phyloP scores from a whole-genome alignment of 2,797 vertebrate genomes.

The Pseudopleuronectes americanus region DNA sequence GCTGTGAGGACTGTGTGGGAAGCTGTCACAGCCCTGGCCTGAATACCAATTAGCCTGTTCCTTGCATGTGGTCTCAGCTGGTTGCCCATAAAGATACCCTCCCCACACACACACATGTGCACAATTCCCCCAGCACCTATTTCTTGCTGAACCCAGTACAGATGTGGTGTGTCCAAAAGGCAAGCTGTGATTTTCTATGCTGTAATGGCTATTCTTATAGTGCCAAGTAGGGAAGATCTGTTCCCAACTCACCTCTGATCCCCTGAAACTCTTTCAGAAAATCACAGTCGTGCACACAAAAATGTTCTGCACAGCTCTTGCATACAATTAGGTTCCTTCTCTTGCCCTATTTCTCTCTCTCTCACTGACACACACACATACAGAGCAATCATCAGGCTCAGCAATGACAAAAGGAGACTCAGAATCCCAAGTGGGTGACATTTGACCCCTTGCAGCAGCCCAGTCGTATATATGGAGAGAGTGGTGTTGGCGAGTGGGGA shows the following conservation, averaged over 20 bases:
- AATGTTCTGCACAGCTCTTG: slow-evolving; percentile 33
- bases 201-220: slow-evolving; percentile 63
- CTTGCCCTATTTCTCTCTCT: slow-evolving; percentile 33
- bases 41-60: slow-evolving; percentile 80
- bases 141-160: slow-evolving; percentile 50
- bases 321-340: slow-evolving; percentile 35
- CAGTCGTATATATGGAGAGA: slow-evolving; percentile 46
- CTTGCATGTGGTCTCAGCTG: slow-evolving; percentile 77
- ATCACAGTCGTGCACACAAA: slow-evolving; percentile 37
- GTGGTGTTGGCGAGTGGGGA: slow-evolving; percentile 17
- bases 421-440: slow-evolving; percentile 70
- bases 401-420: slow-evolving; percentile 70
- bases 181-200: slow-evolving; percentile 65
- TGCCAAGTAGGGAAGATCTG: slow-evolving; percentile 36
- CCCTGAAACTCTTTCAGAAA: slow-evolving; percentile 53
- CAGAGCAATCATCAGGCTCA: slow-evolving; percentile 52
- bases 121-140: slow-evolving; percentile 52
- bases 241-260: slow-evolving; percentile 51
- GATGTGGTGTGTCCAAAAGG: slow-evolving; percentile 57
- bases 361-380: neutral
- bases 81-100: slow-evolving; percentile 64
- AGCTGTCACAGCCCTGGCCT: slow-evolving; percentile 69
- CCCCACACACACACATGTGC: neutral
- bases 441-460: slow-evolving; percentile 69
- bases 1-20: slow-evolving; percentile 59